Base-by-base conservation (phyloP, 2,888 invertebrate genomes). In the Eremobia ochroleuca region DNA sequence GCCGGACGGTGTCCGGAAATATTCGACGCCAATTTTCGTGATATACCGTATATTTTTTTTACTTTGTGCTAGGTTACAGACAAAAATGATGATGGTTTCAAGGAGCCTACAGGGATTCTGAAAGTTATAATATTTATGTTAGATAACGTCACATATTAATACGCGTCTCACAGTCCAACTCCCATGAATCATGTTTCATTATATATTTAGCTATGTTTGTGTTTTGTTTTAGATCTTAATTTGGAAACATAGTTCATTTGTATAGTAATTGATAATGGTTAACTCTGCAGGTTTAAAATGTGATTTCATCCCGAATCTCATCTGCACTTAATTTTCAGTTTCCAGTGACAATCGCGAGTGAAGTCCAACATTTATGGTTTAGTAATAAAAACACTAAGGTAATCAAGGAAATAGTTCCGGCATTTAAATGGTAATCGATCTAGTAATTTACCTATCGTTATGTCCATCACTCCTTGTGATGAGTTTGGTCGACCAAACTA, bases 351-450 rank as follows among this genome's bases (percentile, higher is more conserved):
- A 21, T 13, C 8, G 43, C 59, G 15, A 64, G n/a, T 5, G 13
- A 55, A 55, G 25, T 0, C 18, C 8, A 25, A n/a, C 18, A 72
- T 21, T 58, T 58, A 40, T 40, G 13, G 2, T 40, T 65, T 11
- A 40, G 28, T 59, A 11, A 73, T 37, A 18, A 65, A 75, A 76
- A 43, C 13, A 49, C 4, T 21, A 64, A 68, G 43, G 13, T 31
- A 64, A 65, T 79, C 62, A 64, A 18, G 34, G 8, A 65, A 69
- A 69, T 68, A 49, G 67, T 67, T 73, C 37, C 18, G 37, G 15
- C 64, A 69, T 81, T 81, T 59, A 69, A 81, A 65, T 52, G 43
- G 25, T 65, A 65, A 81, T 69, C 1, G 9, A 5, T 74, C 8
- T 73, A 28, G 55, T 67, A 52, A 67, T 52, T 49, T 43, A 52